Conservation (phyloP, 2,797 vertebrate genomes). For the Schizopygopsis malacanthus region DNA sequence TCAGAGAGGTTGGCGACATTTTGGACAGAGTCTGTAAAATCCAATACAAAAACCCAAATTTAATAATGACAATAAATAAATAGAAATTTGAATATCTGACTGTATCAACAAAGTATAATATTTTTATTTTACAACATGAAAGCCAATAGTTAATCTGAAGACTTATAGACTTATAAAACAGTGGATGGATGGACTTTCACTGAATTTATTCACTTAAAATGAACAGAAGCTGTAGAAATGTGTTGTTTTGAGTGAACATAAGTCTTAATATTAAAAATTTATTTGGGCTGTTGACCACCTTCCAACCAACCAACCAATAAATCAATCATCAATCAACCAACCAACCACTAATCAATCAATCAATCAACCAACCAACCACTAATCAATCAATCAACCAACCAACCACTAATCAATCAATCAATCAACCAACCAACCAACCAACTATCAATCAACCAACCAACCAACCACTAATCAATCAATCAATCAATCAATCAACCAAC, state of each 20-base stretch:
- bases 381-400: too few species aligned
- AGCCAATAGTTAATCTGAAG: background rate
- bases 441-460: too few species aligned
- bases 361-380: too few species aligned
- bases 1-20: conserved; percentile 96
- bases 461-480: too few species aligned
- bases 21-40: conserved; percentile 81
- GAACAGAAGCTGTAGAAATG: background rate
- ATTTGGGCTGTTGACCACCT: background rate
- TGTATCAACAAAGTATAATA: background rate
- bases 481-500: too few species aligned
- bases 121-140: background rate
- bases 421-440: background rate
- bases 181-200: background rate
- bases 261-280: background rate
- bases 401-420: background rate
- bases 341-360: too few species aligned
- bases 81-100: background rate
- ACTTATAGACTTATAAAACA: background rate
- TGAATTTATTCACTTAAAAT: background rate
- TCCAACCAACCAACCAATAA: too few species aligned
- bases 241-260: background rate
- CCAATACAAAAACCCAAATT: conserved; percentile 8
- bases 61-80: background rate
- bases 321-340: too few species aligned